These are phyloP conservation scores for Etheostoma nigrum DNA, from an alignment of 2,797 vertebrate genomes.

Conservation along the genomic window DNA sequence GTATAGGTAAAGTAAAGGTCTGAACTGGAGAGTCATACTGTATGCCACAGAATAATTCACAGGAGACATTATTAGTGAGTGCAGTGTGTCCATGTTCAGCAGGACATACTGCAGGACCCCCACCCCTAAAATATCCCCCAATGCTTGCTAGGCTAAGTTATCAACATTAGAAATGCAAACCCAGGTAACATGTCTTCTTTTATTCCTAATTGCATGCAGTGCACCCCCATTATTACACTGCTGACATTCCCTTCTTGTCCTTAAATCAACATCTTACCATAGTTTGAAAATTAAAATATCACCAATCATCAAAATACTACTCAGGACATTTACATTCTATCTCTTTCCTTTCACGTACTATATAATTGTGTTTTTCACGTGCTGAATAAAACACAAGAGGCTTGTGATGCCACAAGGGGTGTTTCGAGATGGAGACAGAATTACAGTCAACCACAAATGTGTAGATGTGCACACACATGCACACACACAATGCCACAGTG, in stretches of 20 bases:
- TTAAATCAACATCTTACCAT: constrained; percentile 76
- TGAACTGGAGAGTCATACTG: constrained; percentile 14
- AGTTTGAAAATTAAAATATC: constrained; percentile 27
- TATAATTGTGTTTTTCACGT: constrained; percentile 15
- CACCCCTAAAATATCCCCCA: constrained; percentile 12
- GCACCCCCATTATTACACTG: constrained; percentile 60
- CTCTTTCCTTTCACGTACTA: constrained; percentile 1
- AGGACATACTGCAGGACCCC: neutral
- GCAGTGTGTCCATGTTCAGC: constrained; percentile 40
- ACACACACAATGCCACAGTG: constrained; percentile 25
- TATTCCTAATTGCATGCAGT: constrained; percentile 60
- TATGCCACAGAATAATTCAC: constrained; percentile 37
- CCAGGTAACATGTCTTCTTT: constrained; percentile 69
- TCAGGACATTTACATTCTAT: constrained; percentile 24
- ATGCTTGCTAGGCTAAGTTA: constrained; percentile 59
- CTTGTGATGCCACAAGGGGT: constrained; percentile 45
- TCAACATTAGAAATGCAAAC: constrained; percentile 78
- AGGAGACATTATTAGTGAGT: constrained; percentile 25
- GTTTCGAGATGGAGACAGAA: constrained; percentile 34
- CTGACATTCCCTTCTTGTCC: constrained; percentile 64
- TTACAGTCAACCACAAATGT: constrained; percentile 20
- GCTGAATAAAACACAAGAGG: constrained; percentile 46
- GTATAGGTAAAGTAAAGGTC: neutral
- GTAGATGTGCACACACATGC: constrained; percentile 1
- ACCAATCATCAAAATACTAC: neutral